A percentile compares a stretch with the other conserved stretches of the same genome.
phyloP scores from a whole-genome alignment of 2,797 vertebrate genomes.

The Phoeniculus purpureus region DNA sequence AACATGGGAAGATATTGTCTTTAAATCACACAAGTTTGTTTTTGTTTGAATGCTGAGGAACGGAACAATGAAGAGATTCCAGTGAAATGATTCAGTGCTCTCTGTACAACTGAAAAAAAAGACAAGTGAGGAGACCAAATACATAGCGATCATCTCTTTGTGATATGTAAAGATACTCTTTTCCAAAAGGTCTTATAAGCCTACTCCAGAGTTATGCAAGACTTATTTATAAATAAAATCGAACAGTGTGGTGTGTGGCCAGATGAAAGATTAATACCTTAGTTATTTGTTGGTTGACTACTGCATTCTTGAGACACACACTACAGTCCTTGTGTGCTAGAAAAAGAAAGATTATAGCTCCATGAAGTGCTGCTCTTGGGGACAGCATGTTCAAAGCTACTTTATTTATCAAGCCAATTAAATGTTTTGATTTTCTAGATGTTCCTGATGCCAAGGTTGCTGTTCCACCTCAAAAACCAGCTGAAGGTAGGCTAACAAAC shows the following conservation, averaged over 20 bases:
- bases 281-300: not conserved
- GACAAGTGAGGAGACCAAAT: not conserved
- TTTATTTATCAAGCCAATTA: not conserved
- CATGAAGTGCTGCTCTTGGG: not conserved
- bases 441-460: slow-evolving; percentile 92
- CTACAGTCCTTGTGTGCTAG: not conserved
- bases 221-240: not conserved
- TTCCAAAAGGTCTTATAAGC: not conserved
- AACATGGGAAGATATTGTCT: not conserved
- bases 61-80: not conserved
- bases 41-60: not conserved
- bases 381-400: not conserved
- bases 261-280: not conserved
- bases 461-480: slow-evolving; percentile 84
- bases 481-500: slow-evolving; percentile 84
- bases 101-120: not conserved
- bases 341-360: not conserved
- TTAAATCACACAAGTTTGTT: not conserved
- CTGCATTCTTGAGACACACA: not conserved
- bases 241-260: not conserved
- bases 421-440: slow-evolving; percentile 80
- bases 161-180: not conserved
- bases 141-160: not conserved
- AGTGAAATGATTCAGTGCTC: too few relatives aligned
- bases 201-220: not conserved